Base-by-base conservation (phyloP, 2,888 invertebrate genomes). In the Spisula subtruncata region DNA sequence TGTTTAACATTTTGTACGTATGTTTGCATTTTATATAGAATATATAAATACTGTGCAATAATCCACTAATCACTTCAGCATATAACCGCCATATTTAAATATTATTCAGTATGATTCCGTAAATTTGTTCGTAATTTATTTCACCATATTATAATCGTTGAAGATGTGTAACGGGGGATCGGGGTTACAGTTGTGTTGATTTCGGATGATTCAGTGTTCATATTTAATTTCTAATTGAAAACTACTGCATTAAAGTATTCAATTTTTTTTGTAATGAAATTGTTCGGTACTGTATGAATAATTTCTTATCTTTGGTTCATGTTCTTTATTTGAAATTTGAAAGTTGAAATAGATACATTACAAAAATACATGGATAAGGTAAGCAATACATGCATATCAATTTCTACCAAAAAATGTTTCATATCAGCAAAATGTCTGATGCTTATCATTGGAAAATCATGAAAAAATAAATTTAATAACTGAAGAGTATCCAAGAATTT, bases 41-140 rank as follows among this genome's bases (percentile, higher is more conserved):
- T 83, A 83, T 79, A 79, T 66, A 85, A 66, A 79, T 79, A 29
- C 51, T 46, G 85, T 85, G 85, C 85, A 85, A 85, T 85, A 85
- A 51, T 75, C 75, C 75, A 85, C 79, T 85, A 79, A 75, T 51
- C 75, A 85, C 12, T 85, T 10, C 60, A 79, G 18, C 41, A 29
- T 79, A 29, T 32, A 79, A 51, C 51, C 71, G 79, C 75, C 85
- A 85, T 85, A 79, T 79, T 51, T 66, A 66, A n/a, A 66, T 66
- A 66, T 66, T 66, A 66, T 25, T 66, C 60, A 6, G n/a, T 66
- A 60, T 60, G 25, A 51, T 51, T 51, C 51, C 14, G 12, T 66
- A 25, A 25, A 10, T 66, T 25, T 25, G 60, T 66, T 25, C 60
- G 25, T 66, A 25, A n/a, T 66, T 66, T 25, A 66, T 66, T 66